phyloP scores from a whole-genome alignment of 2,113 vertebrate species.

The Solea senegalensis region DNA sequence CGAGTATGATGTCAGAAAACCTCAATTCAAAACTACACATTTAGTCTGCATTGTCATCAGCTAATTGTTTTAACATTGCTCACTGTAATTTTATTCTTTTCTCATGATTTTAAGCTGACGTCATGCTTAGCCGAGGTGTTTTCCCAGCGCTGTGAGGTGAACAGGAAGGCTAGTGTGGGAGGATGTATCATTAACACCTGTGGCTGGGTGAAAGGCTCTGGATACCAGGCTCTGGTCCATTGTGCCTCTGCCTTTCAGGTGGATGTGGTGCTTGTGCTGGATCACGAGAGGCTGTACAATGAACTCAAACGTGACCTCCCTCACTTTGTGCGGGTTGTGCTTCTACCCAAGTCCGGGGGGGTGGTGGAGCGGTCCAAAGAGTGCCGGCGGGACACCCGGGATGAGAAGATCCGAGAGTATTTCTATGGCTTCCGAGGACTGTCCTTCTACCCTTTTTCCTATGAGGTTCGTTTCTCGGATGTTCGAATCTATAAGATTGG shows the following conservation, averaged over 20 bases:
- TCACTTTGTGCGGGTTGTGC: constrained; percentile 93
- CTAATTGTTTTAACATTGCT: not conserved
- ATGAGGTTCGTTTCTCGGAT: constrained; percentile 95
- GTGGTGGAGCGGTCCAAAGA: constrained; percentile 96
- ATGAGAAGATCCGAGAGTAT: constrained; percentile 95
- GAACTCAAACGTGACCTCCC: constrained; percentile 95
- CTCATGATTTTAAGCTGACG: constrained; percentile 82
- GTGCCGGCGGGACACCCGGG: constrained; percentile 90
- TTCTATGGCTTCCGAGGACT: constrained; percentile 94
- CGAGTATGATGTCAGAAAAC: too few species aligned
- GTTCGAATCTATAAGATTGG: constrained; percentile 98
- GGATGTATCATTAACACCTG: constrained; percentile 98
- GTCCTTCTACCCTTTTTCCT: constrained; percentile 95
- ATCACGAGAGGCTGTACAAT: constrained; percentile 97
- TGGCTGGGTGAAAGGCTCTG: constrained; percentile 97
- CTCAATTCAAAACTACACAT: not conserved
- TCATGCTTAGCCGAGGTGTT: constrained; percentile 94
- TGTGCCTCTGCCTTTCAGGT: constrained; percentile 97
- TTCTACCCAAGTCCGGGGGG: constrained; percentile 94
- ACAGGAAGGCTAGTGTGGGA: constrained; percentile 92
- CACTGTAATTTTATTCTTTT: constrained; percentile 2
- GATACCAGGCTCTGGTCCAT: constrained; percentile 96
- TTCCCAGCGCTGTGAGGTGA: constrained; percentile 95
- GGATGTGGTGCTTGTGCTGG: constrained; percentile 95
- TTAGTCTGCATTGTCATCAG: not conserved